Evolutionary conservation across 2,888 invertebrate species (phyloP).

Genomic region (Oscheius sp.): DNA sequence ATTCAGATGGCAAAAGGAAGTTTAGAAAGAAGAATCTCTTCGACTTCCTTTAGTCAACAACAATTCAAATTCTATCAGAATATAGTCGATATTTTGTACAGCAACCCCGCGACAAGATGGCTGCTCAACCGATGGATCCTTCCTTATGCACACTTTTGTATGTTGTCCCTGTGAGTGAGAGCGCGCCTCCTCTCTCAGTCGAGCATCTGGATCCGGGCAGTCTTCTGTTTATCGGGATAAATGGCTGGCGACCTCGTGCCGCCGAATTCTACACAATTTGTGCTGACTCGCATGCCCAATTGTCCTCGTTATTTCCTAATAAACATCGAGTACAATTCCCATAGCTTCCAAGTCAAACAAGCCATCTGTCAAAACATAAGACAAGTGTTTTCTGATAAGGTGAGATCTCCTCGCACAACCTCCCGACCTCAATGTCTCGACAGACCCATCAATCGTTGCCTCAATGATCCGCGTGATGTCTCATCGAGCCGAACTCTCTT

Average conservation of each 20-base stretch:
- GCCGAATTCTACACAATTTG: constrained; percentile 19
- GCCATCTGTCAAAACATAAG: not conserved
- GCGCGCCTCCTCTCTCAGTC: not conserved
- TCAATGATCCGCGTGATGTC: constrained; percentile 28
- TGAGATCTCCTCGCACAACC: not conserved
- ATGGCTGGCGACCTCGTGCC: constrained; percentile 12
- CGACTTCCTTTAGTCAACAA: constrained; percentile 53
- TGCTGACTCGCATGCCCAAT: constrained; percentile 13
- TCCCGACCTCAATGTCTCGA: constrained; percentile 5
- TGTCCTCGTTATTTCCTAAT: not conserved
- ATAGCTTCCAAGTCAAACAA: constrained; percentile 9
- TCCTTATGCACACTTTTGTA: constrained; percentile 68
- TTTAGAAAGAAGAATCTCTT: not conserved
- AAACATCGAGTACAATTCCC: not conserved
- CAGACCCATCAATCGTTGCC: constrained; percentile 24
- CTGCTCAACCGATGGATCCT: constrained; percentile 62
- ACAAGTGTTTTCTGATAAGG: too few species aligned
- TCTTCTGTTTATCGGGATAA: constrained; percentile 29
- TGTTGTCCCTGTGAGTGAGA: constrained; percentile 59
- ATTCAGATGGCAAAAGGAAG: not conserved
- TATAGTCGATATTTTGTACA: constrained; percentile 60
- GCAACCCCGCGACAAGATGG: constrained; percentile 44
- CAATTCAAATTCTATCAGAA: constrained; percentile 64
- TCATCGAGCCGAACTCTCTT: not conserved
- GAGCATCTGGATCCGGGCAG: constrained; percentile 17